Conservation (phyloP, 2,888 invertebrate genomes). For the Harpalus rubripes region DNA sequence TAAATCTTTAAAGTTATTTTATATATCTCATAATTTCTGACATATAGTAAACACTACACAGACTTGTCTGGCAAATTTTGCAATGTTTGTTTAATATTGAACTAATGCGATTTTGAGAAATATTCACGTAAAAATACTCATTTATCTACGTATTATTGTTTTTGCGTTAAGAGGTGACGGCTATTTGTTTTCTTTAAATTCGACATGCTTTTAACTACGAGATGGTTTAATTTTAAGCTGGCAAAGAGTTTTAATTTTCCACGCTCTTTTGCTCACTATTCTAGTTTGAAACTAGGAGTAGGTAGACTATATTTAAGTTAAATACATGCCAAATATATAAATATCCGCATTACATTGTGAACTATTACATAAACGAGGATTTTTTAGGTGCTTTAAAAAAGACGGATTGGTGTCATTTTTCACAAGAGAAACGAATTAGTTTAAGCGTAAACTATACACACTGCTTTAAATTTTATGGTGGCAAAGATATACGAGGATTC, state of each 20-base stretch:
- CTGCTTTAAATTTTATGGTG: background rate
- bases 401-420: background rate
- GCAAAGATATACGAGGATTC: background rate
- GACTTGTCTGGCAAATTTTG: slow-evolving; percentile 11
- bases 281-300: slow-evolving; percentile 38
- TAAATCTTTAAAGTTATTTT: too few relatives aligned
- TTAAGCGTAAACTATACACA: background rate
- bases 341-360: slow-evolving; percentile 20
- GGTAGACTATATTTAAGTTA: slow-evolving; percentile 33
- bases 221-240: slow-evolving; percentile 38
- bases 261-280: slow-evolving; percentile 42
- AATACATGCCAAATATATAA: slow-evolving; percentile 55
- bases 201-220: slow-evolving; percentile 13
- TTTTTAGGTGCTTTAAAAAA: background rate
- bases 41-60: background rate
- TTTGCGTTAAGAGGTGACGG: slow-evolving; percentile 7
- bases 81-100: slow-evolving; percentile 17
- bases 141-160: slow-evolving; percentile 11
- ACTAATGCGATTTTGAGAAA: slow-evolving; percentile 21
- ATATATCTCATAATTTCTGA: slow-evolving; percentile 17
- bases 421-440: background rate
- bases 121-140: slow-evolving; percentile 12
- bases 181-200: slow-evolving; percentile 33
- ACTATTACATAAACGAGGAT: slow-evolving; percentile 11
- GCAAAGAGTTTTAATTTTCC: slow-evolving; percentile 53